Conservation (phyloP, 1,140 invertebrate genomes). For the Caerostris darwini region DNA sequence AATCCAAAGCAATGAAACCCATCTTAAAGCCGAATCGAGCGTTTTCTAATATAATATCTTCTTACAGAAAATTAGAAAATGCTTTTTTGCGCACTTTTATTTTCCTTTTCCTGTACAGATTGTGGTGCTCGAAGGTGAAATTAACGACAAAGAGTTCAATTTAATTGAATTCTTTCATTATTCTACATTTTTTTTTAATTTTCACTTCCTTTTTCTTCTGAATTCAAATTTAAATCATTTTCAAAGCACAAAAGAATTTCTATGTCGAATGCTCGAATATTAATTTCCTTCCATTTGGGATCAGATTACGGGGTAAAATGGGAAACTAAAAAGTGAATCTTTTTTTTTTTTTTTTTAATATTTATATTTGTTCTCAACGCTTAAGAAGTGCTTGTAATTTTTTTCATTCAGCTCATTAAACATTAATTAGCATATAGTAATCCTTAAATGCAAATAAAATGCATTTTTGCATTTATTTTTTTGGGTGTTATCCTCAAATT, state of each 20-base stretch:
- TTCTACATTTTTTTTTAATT: background rate
- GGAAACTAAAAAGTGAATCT: background rate
- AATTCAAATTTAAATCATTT: conserved; percentile 3
- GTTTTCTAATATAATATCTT: background rate
- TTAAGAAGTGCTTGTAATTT: background rate
- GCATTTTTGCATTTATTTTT: background rate
- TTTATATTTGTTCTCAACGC: background rate
- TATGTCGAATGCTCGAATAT: background rate
- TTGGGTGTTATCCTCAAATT: background rate
- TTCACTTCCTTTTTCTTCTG: background rate
- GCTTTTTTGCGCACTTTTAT: background rate
- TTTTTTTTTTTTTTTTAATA: background rate
- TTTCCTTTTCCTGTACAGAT: background rate
- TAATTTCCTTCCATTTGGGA: conserved; percentile 1
- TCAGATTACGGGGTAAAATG: background rate
- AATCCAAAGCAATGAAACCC: background rate
- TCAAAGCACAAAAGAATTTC: background rate
- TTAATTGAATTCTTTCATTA: conserved; percentile 3
- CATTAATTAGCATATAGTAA: background rate
- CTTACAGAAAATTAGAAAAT: background rate
- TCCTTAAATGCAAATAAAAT: background rate
- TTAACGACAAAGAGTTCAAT: conserved; percentile 7
- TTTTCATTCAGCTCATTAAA: background rate
- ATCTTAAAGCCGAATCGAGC: background rate
- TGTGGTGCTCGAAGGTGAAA: background rate